phyloP scores from a whole-genome alignment of 2,113 vertebrate species.

The Ailuropoda melanoleuca region DNA sequence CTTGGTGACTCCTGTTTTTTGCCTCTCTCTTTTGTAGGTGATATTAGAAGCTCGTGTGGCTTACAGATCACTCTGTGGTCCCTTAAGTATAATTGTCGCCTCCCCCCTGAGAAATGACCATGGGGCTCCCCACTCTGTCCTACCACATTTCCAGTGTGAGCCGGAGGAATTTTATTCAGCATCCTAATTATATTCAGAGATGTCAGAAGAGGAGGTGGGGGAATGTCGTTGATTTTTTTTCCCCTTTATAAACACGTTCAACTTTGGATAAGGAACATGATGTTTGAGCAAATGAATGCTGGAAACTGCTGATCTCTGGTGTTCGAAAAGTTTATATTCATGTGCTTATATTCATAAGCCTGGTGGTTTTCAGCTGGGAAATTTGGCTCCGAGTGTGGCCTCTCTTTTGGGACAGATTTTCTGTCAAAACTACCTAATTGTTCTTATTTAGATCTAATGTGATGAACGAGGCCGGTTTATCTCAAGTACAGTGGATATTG shows the following conservation, averaged over 20 bases:
- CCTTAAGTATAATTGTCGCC: background rate
- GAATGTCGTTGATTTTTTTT: background rate
- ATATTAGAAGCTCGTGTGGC: background rate
- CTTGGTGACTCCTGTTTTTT: background rate
- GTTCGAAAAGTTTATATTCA: constrained; percentile 28
- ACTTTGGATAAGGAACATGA: background rate
- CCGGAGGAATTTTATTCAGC: background rate
- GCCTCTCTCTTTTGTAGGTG: background rate
- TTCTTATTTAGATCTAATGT: background rate
- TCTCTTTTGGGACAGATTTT: constrained; percentile 18
- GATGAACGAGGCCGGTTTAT: background rate
- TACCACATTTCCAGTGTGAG: background rate
- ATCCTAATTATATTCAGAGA: background rate
- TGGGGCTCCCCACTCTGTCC: background rate
- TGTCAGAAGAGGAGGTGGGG: background rate
- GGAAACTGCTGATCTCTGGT: background rate
- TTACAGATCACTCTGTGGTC: background rate
- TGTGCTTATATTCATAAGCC: constrained; percentile 38
- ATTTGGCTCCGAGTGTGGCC: background rate
- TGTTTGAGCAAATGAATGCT: background rate
- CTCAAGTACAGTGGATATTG: background rate
- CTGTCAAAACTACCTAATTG: background rate
- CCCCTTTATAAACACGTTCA: background rate
- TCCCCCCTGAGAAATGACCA: background rate
- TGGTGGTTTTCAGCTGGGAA: constrained; percentile 32